phyloP scores from a whole-genome alignment of 2,113 vertebrate species.

The Nesoenas mayeri region DNA sequence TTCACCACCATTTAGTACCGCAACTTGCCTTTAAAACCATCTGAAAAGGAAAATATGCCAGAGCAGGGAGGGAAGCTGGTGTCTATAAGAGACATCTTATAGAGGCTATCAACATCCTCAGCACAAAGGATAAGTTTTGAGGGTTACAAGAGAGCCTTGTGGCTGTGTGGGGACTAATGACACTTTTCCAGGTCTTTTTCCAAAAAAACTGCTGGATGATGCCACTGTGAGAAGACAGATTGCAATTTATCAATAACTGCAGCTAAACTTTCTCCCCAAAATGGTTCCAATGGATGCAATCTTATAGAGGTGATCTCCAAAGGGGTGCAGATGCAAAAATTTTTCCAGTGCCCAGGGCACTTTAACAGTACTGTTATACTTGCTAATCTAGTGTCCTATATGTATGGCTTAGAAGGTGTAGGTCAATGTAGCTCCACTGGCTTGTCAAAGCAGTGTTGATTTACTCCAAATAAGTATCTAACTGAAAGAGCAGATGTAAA shows the following conservation, averaged over 20 bases:
- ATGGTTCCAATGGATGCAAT: fast-evolving
- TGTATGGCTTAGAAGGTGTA: not conserved
- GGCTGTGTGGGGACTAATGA: not conserved
- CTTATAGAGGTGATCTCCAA: not conserved
- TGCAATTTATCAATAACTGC: not conserved
- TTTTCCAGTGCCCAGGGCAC: not conserved
- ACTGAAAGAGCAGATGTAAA: not conserved
- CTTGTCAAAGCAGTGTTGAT: not conserved
- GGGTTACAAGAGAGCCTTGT: not conserved
- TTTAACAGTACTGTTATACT: not conserved
- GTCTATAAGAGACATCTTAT: not conserved
- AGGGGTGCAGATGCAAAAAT: not conserved
- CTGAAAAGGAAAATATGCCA: not conserved
- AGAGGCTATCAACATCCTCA: not conserved
- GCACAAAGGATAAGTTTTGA: not conserved
- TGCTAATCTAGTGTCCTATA: not conserved
- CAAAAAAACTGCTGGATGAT: not conserved
- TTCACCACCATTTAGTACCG: not conserved
- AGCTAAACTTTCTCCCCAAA: not conserved
- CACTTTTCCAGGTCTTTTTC: not conserved
- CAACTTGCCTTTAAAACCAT: not conserved
- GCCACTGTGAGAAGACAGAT: not conserved
- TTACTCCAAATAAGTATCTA: not conserved
- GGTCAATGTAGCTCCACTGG: not conserved
- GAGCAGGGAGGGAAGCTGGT: not conserved